A percentile compares a stretch with the other conserved stretches of the same genome.
Evolutionary conservation across 2,888 invertebrate species (phyloP).

Genomic region (Xestia xanthographa): DNA sequence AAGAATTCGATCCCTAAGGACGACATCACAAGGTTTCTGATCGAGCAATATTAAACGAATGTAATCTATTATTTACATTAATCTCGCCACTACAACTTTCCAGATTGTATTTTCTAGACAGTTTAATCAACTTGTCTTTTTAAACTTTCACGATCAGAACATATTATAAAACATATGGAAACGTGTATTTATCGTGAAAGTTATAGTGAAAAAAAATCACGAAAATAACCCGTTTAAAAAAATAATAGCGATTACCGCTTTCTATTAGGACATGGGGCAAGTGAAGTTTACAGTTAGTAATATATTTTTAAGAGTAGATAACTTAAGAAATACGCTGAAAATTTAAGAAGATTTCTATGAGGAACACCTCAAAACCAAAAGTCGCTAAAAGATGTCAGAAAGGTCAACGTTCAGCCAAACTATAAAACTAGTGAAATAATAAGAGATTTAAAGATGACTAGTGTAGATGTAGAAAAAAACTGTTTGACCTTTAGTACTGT

Average conservation of each 20-base stretch:
- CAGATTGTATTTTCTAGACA: conserved; percentile 24
- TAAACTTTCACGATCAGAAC: too few species aligned
- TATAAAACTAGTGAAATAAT: background rate
- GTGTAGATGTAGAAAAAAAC: background rate
- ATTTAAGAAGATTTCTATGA: background rate
- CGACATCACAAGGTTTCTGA: conserved; percentile 34
- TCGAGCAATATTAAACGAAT: conserved; percentile 32
- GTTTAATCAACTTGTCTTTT: conserved; percentile 11
- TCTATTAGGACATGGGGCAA: too few species aligned
- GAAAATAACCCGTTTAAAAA: too few species aligned
- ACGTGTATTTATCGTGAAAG: too few species aligned
- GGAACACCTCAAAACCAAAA: fast-evolving
- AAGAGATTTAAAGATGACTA: too few species aligned
- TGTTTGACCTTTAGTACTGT: too few species aligned
- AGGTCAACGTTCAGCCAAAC: background rate
- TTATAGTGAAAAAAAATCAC: too few species aligned
- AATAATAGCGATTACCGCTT: too few species aligned
- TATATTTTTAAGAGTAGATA: background rate
- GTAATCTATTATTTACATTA: conserved; percentile 36
- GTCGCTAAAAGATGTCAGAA: background rate
- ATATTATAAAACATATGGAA: too few species aligned
- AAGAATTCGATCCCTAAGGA: conserved; percentile 27
- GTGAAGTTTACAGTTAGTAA: background rate
- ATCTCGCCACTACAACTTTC: conserved; percentile 11
- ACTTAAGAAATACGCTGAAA: background rate